Evolutionary conservation across 2,113 vertebrate species (phyloP), one percentile per base, ranked within the genome.

Genomic region (Phrynosoma platyrhinos): DNA sequence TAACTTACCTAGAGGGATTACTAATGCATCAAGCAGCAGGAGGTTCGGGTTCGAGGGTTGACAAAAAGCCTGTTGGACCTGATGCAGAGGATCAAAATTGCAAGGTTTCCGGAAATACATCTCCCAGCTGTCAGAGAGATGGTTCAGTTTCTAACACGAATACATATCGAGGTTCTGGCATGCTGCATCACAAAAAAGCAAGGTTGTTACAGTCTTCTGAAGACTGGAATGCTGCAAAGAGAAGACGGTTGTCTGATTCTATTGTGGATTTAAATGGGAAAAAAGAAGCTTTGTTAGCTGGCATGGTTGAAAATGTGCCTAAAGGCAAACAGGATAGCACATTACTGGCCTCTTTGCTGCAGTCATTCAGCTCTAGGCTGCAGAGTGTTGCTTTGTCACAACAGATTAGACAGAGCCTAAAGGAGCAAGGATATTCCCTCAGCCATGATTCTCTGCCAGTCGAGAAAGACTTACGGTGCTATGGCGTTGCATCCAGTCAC

Each of bases 1-100:
- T 99, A 99, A 99, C 98, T 97, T 99, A 99, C 97, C 97, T 99
- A 97, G 99, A 99, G 97, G 98, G 99, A 98, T 99, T 99, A 98
- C 98, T 99, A 97, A 99, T 99, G 99, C 98, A 99, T 99, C 98
- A 98, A 96, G 98, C 98, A 96, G 98, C 98, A 92, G 98, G 98
- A 96, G 98, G 98, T 95, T 98, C 98, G 95, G 97, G 97, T 96
- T 98, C 98, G 96, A 96, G 97, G 88, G 92, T 98, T 91, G 97
- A 98, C 93, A 97, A 97, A 94, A 98, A 97, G 94, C 97, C 98
- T 75, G 93, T 97, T 93, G 97, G 96, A 93, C 97, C 93, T 90
- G 96, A 96, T 95, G 97, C 97, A 90, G 98, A 98, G 83, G 97
- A 98, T 94, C 98, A 98, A 94, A 97, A 96, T 84, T 97, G 98